Evolutionary conservation across 2,797 vertebrate species (phyloP), one percentile per base, ranked within the genome.

Genomic region (Strix occidentalis): DNA sequence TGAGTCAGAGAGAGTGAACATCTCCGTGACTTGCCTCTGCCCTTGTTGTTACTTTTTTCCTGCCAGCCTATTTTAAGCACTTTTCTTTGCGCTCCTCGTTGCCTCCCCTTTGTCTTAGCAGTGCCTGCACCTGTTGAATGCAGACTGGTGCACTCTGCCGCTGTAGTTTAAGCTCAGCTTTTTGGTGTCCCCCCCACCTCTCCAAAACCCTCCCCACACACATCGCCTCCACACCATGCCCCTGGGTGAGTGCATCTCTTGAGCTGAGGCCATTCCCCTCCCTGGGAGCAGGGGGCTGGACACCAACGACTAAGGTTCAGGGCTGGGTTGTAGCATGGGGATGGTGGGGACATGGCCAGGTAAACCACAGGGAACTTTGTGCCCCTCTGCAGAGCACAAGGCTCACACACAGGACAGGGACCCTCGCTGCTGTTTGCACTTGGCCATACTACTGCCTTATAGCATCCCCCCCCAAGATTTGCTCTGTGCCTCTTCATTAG

Each of bases 121-220:
- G 63, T 24, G 68, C 45, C 53, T 26, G 58, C 11, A 60, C 14
- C 17, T 72, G 43, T 66, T 65, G 61, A 45, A 60, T 5, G 41
- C 33, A 56, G 43, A 37, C 14, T 1, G 0, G 39, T 24, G 61
- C 28, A 5, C 35, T 29, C 23, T 2, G 1, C 21, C 3, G 1
- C 15, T 9, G 18, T 16, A 33, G 35, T 43, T 84, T 41, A 61
- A 87, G 23, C 16, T 69, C 51, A 72, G 65, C 58, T 13, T 54
- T 71, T 51, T 41, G 50, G n/a, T 28, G 45, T 48, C 28, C 12
- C 50, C 35, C 26, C 1, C 10, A 10, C 35, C 28, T 24, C 75
- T 50, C 56, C 75, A 48, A 53, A 81, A 19, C 20, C 64, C 28
- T 58, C 18, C 35, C 13, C 1, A 1, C 1, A 1, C 46, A 13